Base-by-base conservation (phyloP, 2,113 vertebrate genomes). In the Ceyx cyanopectus region DNA sequence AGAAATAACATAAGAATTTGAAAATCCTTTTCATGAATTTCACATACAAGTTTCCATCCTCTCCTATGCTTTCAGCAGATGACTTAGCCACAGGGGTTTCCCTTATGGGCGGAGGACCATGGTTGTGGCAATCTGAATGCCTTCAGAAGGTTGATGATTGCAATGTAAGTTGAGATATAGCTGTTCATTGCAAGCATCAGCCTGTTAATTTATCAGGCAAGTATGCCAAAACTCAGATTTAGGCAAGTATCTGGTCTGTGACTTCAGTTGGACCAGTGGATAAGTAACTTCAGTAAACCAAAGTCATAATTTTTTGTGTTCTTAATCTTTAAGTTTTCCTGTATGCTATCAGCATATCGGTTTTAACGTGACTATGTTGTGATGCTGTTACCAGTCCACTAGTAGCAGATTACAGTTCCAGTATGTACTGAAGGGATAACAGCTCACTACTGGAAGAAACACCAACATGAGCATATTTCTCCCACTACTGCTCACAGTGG, bases 391-490 rank as follows among this genome's bases (percentile, higher is more conserved):
- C n/a, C 17, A 14, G 5, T 27, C 12, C 40, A 9, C 29, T 30
- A 14, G 14, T 40, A 60, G 24, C 7, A 21, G 32, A 10, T 65
- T 60, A 5, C 30, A 37, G 32, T 48, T 40, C 12, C 21, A 27
- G 1, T 27, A 26, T 22, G 2, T 15, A 7, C 56, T 1, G 1
- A 48, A 43, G 41, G 41, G 14, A 14, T 5, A n/a, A 26, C 54
- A 61, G 17, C 29, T 80, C 29, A 27, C 10, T 19, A 14, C 29
- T 48, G 32, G 68, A 56, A 57, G 29, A 56, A 75, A 17, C 2
- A 1, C 12, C 56, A 22, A 1, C 4, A 2, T 10, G n/a, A 30
- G 24, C 9, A 0, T 29, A 19, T 48, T 63, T 63, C 15, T 18
- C 27, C 12, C 50, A 3, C 20, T 41, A 43, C 37, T 27, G 20